Conservation (phyloP, 2,113 vertebrate species). For the Mustela nigripes region DNA sequence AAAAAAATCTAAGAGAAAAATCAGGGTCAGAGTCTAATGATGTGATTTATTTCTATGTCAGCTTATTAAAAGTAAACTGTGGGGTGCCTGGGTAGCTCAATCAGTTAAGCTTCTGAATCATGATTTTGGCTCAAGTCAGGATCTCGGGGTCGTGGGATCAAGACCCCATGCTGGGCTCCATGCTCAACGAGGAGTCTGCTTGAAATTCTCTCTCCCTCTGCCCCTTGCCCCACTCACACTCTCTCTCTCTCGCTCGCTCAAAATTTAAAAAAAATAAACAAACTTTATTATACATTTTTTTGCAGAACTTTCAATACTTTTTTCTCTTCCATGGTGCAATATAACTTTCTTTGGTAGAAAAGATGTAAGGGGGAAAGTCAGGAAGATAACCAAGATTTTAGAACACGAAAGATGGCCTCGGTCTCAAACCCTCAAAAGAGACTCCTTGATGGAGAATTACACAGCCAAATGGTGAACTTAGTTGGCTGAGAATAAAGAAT, state of each 20-base stretch:
- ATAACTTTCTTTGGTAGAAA: slow-evolving; percentile 54
- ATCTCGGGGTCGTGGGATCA: background rate
- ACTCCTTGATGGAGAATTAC: background rate
- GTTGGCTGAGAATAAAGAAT: background rate
- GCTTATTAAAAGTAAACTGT: background rate
- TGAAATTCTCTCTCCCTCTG: background rate
- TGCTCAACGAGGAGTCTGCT: background rate
- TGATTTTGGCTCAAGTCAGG: background rate
- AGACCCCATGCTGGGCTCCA: background rate
- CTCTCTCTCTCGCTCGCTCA: background rate
- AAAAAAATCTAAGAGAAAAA: slow-evolving; percentile 11
- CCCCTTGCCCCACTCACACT: background rate
- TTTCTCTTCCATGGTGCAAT: background rate
- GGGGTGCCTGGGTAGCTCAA: background rate
- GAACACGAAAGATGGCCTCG: background rate
- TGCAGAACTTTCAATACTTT: slow-evolving; percentile 9
- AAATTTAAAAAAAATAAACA: background rate
- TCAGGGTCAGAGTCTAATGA: background rate
- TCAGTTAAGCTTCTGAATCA: background rate
- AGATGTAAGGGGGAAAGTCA: background rate
- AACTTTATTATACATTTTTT: background rate
- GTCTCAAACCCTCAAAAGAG: background rate
- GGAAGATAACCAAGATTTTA: background rate
- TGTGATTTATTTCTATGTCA: background rate
- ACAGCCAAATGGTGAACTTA: background rate